A percentile compares a stretch with the other conserved stretches of the same genome.
phyloP scores from a whole-genome alignment of 2,888 invertebrate genomes.

The Ophraella communa region DNA sequence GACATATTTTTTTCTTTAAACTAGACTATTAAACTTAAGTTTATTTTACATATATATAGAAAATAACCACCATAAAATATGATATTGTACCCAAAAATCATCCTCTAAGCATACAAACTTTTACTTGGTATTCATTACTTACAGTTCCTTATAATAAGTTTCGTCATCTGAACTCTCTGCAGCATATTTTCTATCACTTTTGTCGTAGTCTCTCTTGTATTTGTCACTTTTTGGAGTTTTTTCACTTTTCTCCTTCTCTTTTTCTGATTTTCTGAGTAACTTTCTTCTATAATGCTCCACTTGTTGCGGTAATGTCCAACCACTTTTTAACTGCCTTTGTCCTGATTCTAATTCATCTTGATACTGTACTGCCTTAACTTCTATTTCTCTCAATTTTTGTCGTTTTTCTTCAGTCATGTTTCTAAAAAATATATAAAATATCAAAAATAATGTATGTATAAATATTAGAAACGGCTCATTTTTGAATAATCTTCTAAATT shows the following conservation, averaged over 20 bases:
- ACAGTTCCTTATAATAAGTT: slow-evolving; percentile 58
- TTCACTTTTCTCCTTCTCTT: slow-evolving; percentile 55
- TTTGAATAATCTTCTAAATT: too few relatives aligned
- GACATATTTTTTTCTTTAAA: too few relatives aligned
- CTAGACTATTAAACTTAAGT: too few relatives aligned
- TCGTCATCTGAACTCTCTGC: slow-evolving; percentile 56
- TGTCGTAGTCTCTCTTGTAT: slow-evolving; percentile 56
- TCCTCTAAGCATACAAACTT: not conserved
- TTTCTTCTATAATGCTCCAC: slow-evolving; percentile 90
- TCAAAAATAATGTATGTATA: not conserved
- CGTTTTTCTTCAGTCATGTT: slow-evolving; percentile 74
- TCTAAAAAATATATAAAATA: slow-evolving; percentile 48
- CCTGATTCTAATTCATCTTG: slow-evolving; percentile 95
- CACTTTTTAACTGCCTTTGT: slow-evolving; percentile 72
- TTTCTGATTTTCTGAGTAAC: slow-evolving; percentile 75
- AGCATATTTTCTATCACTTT: slow-evolving; percentile 50
- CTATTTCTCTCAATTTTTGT: slow-evolving; percentile 85
- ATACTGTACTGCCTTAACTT: slow-evolving; percentile 93
- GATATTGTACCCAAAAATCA: not conserved
- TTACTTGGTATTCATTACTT: slow-evolving; percentile 45
- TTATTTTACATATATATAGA: too few relatives aligned
- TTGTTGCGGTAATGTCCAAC: slow-evolving; percentile 80
- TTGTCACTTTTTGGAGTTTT: slow-evolving; percentile 50
- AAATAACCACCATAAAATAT: not conserved
- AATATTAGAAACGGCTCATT: too few relatives aligned